Base-by-base conservation (phyloP, 2,113 vertebrate species). In the Microcebus murinus region DNA sequence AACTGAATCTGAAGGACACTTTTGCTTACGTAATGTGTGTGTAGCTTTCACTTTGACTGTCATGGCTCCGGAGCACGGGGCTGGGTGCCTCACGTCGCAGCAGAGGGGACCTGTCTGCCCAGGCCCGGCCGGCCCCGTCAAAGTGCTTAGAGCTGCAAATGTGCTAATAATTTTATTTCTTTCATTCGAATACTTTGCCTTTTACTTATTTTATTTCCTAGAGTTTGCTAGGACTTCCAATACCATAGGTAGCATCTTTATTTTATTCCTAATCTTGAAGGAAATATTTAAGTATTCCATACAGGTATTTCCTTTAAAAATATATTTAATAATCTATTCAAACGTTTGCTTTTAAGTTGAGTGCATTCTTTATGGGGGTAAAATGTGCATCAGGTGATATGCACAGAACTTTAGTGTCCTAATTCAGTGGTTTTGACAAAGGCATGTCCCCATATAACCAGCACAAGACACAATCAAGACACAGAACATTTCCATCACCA, bases 391-490 rank as follows among this genome's bases (percentile, higher is more conserved):
- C 0, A 7, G 1, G 59, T 39, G 59, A 29, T 1, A 11, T 25
- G 55, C 71, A 14, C 39, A 34, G 29, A 68, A 34, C 9, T 4
- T 27, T 6, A 8, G 42, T 7, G 45, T 61, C 31, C 6, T 92
- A 23, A 17, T 48, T 20, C 67, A 2, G 4, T 8, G 70, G 25
- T 29, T 23, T 20, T 13, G 31, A 34, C 31, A 23, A 8, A 31
- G 8, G 36, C 0, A 1, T 34, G 5, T 8, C 4, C 17, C 27
- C 10, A 3, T 0, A 15, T 21, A 29, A 39, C 4, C 55, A 27
- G 29, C 74, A 34, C n/a, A n/a, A n/a, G n/a, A n/a, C 21, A n/a
- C 52, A 5, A 12, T 4, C 34, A 11, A 21, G 34, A 52, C 5
- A 31, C 3, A 17, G 25, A 39, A 6, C 39, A 4, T 25, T 50